These are phyloP conservation scores for Camponotus floridanus DNA, from an alignment of 1,140 invertebrate genomes.

Conservation along the genomic window DNA sequence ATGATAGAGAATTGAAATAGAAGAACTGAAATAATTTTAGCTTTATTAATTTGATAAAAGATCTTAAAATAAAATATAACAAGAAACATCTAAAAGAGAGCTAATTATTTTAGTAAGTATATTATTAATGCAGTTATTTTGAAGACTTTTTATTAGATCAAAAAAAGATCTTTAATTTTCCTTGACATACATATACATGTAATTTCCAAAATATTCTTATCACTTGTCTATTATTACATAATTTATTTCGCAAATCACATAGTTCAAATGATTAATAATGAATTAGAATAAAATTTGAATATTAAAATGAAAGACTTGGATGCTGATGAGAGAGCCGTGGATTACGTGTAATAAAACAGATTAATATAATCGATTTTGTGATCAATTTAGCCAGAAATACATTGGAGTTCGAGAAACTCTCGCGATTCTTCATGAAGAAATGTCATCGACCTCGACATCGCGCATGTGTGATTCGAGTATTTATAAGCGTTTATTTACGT, in stretches of 20 bases:
- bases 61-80: background rate
- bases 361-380: constrained; percentile 32
- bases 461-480: constrained; percentile 29
- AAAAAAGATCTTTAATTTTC: background rate
- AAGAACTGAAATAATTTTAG: background rate
- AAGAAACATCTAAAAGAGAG: too few species aligned
- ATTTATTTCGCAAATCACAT: constrained; percentile 23
- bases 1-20: background rate
- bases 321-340: constrained; percentile 3
- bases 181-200: background rate
- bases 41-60: background rate
- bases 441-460: constrained; percentile 10
- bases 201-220: background rate
- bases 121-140: background rate
- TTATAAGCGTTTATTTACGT: constrained; percentile 55
- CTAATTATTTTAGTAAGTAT: background rate
- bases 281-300: constrained; percentile 40
- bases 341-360: constrained; percentile 10
- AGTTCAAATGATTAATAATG: constrained; percentile 9
- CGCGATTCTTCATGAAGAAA: constrained; percentile 13
- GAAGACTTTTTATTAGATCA: background rate
- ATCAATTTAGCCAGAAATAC: background rate
- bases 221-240: constrained; percentile 2
- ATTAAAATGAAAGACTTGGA: constrained; percentile 32
- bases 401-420: constrained; percentile 1